Base-by-base conservation (phyloP, 1,140 invertebrate species). In the Drosophila navojoa region DNA sequence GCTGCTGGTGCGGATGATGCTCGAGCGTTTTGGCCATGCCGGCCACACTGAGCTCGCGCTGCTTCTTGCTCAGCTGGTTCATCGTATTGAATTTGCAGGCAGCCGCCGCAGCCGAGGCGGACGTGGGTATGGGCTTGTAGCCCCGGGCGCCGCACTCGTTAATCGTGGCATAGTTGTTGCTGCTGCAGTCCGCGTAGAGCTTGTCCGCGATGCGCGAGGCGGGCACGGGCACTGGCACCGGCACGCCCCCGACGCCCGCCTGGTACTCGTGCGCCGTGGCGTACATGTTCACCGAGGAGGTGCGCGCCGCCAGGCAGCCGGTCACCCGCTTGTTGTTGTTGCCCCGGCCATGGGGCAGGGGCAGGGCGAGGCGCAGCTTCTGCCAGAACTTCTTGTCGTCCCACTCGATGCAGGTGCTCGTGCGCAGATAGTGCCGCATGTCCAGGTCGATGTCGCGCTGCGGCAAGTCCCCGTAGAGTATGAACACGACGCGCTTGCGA, bases 361-460 rank as follows among this genome's bases (percentile, higher is more conserved):
- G 82, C 95, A 98, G 95, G 19, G 97, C 96, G 85, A 97, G 98
- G 81, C 96, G 95, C 54, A 99, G 93, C 93, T 98, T 98, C 87
- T 98, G 95, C 98, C 98, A 99, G 93, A 99, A 99, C 81, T 96
- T 95, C 91, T 97, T 96, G 93, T 98, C 97, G 62, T 96, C 97
- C 96, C 97, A 98, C 89, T 97, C 96, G 80, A 98, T 95, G 93
- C 95, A 96, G 91, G 97, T 97, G 93, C 97, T 97, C 11, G 96
- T 97, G 80, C 98, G 96, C 69, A 98, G 94, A 93, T 97, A 97
- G 78, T 97, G 94, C 72, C 96, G 94, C 71, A 99, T 94, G 92
- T 98, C 97, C 44, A 96, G 95, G 92, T 98, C 98, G 49, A 99
- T 94, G 92, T 98, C 97, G 45, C 96, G 94, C 63, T 96, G 95